Conservation (phyloP, 2,797 vertebrate species). For the Huso huso region DNA sequence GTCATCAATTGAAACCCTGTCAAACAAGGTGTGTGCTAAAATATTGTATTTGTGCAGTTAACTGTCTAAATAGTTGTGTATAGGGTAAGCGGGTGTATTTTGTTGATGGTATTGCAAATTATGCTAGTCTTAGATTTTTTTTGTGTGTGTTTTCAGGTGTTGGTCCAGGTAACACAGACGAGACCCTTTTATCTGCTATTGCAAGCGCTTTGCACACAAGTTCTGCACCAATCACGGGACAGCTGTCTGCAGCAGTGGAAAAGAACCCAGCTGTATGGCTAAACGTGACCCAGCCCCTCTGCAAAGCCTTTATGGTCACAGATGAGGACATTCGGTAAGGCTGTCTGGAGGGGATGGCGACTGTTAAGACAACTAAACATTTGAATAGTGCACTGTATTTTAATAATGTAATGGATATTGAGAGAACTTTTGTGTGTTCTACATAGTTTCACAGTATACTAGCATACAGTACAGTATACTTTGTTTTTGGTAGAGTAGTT, state of each 20-base stretch:
- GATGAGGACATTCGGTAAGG: slow-evolving; percentile 84
- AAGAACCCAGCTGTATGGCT: slow-evolving; percentile 90
- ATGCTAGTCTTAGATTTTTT: background rate
- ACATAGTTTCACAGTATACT: too few species aligned
- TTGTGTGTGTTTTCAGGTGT: slow-evolving; percentile 53
- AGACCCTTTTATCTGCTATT: slow-evolving; percentile 78
- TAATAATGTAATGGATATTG: too few species aligned
- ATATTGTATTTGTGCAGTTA: too few species aligned
- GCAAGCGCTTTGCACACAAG: slow-evolving; percentile 87
- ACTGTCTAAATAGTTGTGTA: background rate
- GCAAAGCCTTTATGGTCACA: slow-evolving; percentile 81
- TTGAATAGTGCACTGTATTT: too few species aligned
- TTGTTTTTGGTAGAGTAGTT: too few species aligned
- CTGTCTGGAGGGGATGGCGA: background rate
- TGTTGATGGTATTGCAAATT: background rate
- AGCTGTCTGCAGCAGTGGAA: slow-evolving; percentile 76
- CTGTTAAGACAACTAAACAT: too few species aligned
- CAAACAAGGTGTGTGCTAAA: too few species aligned
- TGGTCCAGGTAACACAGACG: slow-evolving; percentile 72
- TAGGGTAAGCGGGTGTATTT: background rate
- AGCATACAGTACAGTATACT: too few species aligned
- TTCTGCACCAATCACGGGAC: slow-evolving; percentile 78
- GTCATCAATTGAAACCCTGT: too few species aligned
- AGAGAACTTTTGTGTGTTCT: too few species aligned
- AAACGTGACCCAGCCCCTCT: slow-evolving; percentile 81